Evolutionary conservation across 2,113 vertebrate species (phyloP).

Genomic region (Prolemur simus): DNA sequence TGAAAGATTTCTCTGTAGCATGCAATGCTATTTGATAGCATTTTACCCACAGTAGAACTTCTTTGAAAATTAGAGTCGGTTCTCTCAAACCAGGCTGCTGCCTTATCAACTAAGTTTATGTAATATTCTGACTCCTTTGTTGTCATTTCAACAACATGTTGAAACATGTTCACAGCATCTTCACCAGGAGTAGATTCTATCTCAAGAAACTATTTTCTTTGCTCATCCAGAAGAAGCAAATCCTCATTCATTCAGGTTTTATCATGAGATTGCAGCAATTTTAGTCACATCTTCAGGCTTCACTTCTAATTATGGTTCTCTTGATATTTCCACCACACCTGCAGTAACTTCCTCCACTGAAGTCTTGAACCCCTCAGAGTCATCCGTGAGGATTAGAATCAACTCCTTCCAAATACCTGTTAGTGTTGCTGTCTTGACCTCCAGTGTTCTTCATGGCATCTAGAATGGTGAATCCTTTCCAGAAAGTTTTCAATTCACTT

Average conservation of each 20-base stretch:
- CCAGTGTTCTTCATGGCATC: background rate
- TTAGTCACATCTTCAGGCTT: background rate
- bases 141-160: background rate
- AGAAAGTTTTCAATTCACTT: background rate
- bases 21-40: background rate
- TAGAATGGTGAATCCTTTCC: background rate
- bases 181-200: background rate
- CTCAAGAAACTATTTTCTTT: background rate
- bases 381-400: background rate
- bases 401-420: background rate
- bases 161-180: background rate
- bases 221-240: background rate
- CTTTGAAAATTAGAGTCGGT: background rate
- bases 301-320: background rate
- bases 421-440: background rate
- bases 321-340: background rate
- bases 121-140: background rate
- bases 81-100: background rate
- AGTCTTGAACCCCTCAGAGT: background rate
- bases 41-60: background rate
- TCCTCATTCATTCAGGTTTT: background rate
- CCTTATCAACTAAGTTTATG: background rate
- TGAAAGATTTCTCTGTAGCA: background rate
- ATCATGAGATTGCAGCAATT: background rate
- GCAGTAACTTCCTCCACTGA: background rate